Base-by-base conservation (phyloP, 2,888 invertebrate genomes). In the Pammene aurita region DNA sequence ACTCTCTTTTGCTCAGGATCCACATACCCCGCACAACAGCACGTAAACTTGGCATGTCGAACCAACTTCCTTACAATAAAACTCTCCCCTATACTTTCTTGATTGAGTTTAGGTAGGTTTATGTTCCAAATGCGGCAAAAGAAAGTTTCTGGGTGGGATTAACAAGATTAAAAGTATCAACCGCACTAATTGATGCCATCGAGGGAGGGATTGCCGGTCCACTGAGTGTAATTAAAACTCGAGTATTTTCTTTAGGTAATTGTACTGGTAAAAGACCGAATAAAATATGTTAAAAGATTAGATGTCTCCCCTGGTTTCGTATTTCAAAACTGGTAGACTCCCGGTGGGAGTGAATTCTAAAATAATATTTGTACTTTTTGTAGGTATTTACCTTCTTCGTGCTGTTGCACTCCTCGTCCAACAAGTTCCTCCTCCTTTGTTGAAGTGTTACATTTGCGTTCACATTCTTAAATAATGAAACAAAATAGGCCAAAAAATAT, bases 61-160 rank as follows among this genome's bases (percentile, higher is more conserved):
- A 44, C 63, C 42, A 69, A 69, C 46, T 65, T 69, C 54, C 69
- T 58, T 55, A 69, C 65, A 69, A 69, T 60, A 65, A 69, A 64
- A 69, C 69, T 69, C 65, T 60, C n/a, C n/a, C 57, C 41, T 65
- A 48, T 54, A 69, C 65, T 69, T 69, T 69, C 69, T 54, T 69
- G 69, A 60, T 69, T 69, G 65, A 65, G 69, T 65, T 69, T 65
- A 65, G 69, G 69, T 65, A 65, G 65, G 65, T 68, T 68, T 68
- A 68, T 68, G 64, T 68, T 46, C 64, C 34, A 60, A 65, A 69
- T 65, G 60, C 64, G 69, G 65, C 54, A 55, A 62, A 69, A 69
- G 62, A 65, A 64, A 65, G 64, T 69, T 65, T 64, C 68, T 41
- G 63, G 62, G 42, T 26, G 41, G 60, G 54, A 64, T 69, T 69